phyloP scores from a whole-genome alignment of 2,797 vertebrate species.

The Hozukius guyotensis region DNA sequence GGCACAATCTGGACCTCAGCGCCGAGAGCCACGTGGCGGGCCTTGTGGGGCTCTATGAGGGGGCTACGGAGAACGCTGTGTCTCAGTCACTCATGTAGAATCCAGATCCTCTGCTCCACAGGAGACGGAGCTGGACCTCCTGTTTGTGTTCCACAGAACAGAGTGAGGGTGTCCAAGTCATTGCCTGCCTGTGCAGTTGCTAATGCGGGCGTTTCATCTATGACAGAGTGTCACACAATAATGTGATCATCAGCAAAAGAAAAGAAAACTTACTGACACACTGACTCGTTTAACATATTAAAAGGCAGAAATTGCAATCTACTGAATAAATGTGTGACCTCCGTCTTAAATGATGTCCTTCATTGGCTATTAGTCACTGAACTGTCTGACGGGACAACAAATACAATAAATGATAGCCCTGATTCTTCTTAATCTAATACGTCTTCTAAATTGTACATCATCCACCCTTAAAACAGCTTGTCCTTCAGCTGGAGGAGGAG shows the following conservation, averaged over 20 bases:
- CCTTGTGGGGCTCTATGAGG: slow-evolving; percentile 71
- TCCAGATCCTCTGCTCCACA: slow-evolving; percentile 79
- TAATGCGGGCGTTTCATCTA: slow-evolving; percentile 76
- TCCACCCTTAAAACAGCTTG: slow-evolving; percentile 66
- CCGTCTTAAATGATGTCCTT: slow-evolving; percentile 64
- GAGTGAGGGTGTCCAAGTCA: slow-evolving; percentile 82
- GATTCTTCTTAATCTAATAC: slow-evolving; percentile 69
- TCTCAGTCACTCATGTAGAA: slow-evolving; percentile 80
- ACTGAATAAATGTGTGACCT: slow-evolving; percentile 57
- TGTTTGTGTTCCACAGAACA: slow-evolving; percentile 79
- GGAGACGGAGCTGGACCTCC: slow-evolving; percentile 78
- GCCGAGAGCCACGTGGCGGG: slow-evolving; percentile 74
- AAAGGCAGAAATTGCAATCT: slow-evolving; percentile 63
- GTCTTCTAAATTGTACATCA: slow-evolving; percentile 65
- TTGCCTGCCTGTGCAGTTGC: slow-evolving; percentile 75
- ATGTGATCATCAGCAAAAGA: slow-evolving; percentile 76
- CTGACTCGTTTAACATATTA: slow-evolving; percentile 64
- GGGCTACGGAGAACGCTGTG: slow-evolving; percentile 70
- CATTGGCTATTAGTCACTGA: slow-evolving; percentile 63
- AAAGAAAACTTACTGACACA: slow-evolving; percentile 72
- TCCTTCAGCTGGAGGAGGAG: slow-evolving; percentile 76
- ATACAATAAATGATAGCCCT: slow-evolving; percentile 69
- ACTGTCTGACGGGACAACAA: slow-evolving; percentile 70
- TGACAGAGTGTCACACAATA: slow-evolving; percentile 71
- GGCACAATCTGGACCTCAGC: slow-evolving; percentile 84